These are phyloP conservation scores for Meandrina meandrites DNA, from an alignment of 92 coral and sea anemone genomes.

Conservation along the genomic window DNA sequence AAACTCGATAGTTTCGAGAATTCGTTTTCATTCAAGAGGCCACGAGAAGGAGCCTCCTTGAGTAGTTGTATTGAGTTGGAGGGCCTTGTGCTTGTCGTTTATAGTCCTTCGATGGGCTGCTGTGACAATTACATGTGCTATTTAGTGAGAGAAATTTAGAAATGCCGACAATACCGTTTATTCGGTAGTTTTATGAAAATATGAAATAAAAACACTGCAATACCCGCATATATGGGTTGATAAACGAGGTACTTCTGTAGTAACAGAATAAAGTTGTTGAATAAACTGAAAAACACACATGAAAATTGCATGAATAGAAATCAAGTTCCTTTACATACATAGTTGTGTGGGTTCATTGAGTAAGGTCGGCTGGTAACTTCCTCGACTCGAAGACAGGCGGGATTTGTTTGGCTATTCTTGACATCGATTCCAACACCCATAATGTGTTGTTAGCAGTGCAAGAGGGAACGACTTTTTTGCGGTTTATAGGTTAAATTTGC, in stretches of 20 bases:
- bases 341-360: not conserved
- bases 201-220: not conserved
- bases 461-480: not conserved
- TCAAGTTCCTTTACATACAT: conserved; percentile 1
- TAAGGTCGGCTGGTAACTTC: not conserved
- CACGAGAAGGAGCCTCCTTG: not conserved
- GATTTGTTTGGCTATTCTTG: not conserved
- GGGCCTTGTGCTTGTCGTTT: not conserved
- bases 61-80: not conserved
- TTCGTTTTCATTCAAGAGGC: not conserved
- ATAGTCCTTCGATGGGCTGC: not conserved
- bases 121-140: not conserved
- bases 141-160: not conserved
- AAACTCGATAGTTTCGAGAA: conserved; percentile 4
- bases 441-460: not conserved
- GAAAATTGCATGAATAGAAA: not conserved
- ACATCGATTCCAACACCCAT: not conserved
- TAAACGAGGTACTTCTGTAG: not conserved
- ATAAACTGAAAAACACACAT: not conserved
- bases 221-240: not conserved
- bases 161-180: not conserved
- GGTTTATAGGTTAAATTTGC: not conserved
- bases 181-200: not conserved
- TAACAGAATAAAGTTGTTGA: not conserved
- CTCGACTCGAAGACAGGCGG: not conserved